A percentile compares a stretch with the other conserved stretches of the same genome.
These are phyloP conservation scores for Zapornia atra DNA, from an alignment of 2,113 vertebrate genomes.

Conservation along the genomic window DNA sequence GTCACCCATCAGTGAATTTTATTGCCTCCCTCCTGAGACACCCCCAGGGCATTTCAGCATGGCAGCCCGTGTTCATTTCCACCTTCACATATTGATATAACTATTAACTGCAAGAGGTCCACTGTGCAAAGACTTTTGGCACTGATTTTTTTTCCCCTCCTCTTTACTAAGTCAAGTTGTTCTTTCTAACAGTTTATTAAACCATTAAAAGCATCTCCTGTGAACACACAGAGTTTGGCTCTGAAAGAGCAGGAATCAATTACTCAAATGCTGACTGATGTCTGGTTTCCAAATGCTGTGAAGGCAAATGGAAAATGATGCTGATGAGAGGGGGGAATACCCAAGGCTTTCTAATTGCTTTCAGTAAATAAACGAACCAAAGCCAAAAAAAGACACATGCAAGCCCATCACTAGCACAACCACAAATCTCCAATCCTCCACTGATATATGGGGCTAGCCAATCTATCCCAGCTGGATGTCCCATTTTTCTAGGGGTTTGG, in stretches of 20 bases:
- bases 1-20: background rate
- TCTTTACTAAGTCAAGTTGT: conserved; percentile 68
- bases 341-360: conserved; percentile 60
- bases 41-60: background rate
- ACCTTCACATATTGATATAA: background rate
- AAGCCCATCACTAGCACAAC: background rate
- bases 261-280: conserved; percentile 53
- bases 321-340: conserved; percentile 20
- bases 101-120: conserved; percentile 45
- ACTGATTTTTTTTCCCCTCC: conserved; percentile 7
- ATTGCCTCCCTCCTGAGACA: background rate
- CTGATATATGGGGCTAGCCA: background rate
- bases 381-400: background rate
- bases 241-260: conserved; percentile 64
- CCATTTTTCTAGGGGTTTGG: conserved; percentile 4
- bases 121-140: conserved; percentile 50
- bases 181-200: conserved; percentile 77
- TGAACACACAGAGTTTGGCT: conserved; percentile 66
- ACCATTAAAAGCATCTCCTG: conserved; percentile 73
- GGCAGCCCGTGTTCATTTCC: background rate
- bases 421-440: background rate
- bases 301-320: conserved; percentile 41
- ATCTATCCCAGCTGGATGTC: background rate
- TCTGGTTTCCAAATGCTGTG: conserved; percentile 46
- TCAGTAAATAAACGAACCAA: conserved; percentile 42